These are phyloP conservation scores for Unio delphinus DNA, from an alignment of 2,888 invertebrate species.

Conservation along the genomic window DNA sequence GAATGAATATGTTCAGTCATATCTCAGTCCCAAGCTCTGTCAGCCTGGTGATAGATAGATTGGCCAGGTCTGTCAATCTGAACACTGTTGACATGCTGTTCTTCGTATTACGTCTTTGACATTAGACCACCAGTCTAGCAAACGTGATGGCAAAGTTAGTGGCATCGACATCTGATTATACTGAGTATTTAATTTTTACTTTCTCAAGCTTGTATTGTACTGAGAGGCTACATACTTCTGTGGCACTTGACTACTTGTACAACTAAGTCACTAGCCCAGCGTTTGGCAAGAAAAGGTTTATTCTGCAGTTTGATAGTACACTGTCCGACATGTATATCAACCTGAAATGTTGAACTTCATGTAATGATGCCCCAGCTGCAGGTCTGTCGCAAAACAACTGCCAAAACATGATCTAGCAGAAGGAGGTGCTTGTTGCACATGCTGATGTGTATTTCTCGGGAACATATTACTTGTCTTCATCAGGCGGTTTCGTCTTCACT, in stretches of 20 bases:
- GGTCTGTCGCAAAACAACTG: not conserved
- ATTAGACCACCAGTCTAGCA: slow-evolving; percentile 7
- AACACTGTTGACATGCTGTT: slow-evolving; percentile 11
- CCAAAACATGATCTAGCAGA: not conserved
- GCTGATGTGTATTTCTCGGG: no score
- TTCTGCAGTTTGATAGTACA: not conserved
- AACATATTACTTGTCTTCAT: no score
- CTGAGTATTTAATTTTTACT: no score
- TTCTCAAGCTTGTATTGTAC: slow-evolving; percentile 7
- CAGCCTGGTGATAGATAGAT: slow-evolving; percentile 5
- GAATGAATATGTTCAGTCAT: not conserved
- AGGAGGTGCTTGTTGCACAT: no score
- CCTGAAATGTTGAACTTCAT: not conserved
- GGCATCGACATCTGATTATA: not conserved
- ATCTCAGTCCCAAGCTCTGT: not conserved
- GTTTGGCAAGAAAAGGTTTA: slow-evolving; percentile 9
- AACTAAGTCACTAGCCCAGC: slow-evolving; percentile 12
- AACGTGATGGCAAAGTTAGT: slow-evolving; percentile 9
- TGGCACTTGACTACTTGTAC: slow-evolving; percentile 19
- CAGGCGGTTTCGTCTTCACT: no score
- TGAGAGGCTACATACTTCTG: slow-evolving; percentile 1
- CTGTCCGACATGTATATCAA: not conserved
- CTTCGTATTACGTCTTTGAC: slow-evolving; percentile 6
- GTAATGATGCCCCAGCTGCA: not conserved
- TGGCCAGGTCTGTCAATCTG: slow-evolving; percentile 10